These are phyloP conservation scores for Myiothlypis coronata DNA, from an alignment of 2,797 vertebrate species.

Conservation along the genomic window DNA sequence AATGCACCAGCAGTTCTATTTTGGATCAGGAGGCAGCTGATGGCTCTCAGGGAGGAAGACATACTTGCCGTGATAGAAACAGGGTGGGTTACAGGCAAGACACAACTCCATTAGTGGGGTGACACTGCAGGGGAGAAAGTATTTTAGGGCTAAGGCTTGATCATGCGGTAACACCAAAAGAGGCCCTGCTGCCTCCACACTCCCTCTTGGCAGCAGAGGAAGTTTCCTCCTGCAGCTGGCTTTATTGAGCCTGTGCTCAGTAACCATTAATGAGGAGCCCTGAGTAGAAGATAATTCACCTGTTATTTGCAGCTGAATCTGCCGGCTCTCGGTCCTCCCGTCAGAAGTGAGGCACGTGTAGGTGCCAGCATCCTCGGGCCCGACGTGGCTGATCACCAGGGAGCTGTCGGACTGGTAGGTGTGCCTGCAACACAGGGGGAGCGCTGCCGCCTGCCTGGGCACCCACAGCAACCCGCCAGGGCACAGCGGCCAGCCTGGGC, in stretches of 20 bases:
- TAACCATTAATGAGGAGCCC: not conserved
- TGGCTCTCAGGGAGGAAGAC: not conserved
- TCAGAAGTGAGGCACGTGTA: conserved; percentile 66
- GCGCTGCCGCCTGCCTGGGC: not conserved
- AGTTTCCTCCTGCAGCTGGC: not conserved
- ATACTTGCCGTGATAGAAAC: not conserved
- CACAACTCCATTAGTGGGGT: not conserved
- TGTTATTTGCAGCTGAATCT: conserved; percentile 63
- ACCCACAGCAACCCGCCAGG: fast-evolving
- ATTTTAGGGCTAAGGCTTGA: not conserved
- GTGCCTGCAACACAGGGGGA: conserved; percentile 49
- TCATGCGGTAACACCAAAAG: not conserved
- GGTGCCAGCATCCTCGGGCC: conserved; percentile 59
- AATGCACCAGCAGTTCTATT: not conserved
- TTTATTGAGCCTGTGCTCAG: not conserved
- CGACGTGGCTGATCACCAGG: conserved; percentile 70
- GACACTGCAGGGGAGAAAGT: not conserved
- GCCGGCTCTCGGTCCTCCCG: not conserved
- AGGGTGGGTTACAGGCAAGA: not conserved
- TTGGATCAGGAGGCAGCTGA: not conserved
- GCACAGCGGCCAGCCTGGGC: not conserved
- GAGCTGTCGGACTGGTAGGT: conserved; percentile 70
- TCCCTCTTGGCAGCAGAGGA: not conserved
- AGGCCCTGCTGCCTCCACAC: not conserved
- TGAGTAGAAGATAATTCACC: conserved; percentile 35